These are phyloP conservation scores for Chrysotoxum bicinctum DNA, from an alignment of 2,888 invertebrate species.

Conservation along the genomic window DNA sequence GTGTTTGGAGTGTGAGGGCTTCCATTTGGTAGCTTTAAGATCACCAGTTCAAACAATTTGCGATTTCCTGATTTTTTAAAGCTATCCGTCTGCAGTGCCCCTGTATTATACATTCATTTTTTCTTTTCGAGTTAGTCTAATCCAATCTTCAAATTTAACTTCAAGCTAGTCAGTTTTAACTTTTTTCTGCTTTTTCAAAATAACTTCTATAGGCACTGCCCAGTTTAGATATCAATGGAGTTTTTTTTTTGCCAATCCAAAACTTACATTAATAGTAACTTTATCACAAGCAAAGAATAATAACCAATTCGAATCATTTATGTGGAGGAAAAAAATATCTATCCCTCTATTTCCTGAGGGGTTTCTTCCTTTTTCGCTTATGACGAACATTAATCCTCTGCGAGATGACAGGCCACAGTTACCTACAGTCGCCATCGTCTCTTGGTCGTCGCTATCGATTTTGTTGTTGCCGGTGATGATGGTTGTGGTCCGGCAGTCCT, in stretches of 20 bases:
- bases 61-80: too few species aligned
- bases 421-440: constrained; percentile 11
- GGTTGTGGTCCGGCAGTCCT: neutral
- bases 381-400: constrained; percentile 62
- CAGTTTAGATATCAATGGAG: neutral
- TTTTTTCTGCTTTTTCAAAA: too few species aligned
- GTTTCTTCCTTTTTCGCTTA: constrained; percentile 33
- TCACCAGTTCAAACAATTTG: too few species aligned
- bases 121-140: too few species aligned
- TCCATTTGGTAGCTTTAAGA: too few species aligned
- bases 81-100: too few species aligned
- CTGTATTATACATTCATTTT: too few species aligned
- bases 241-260: neutral
- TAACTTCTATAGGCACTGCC: too few species aligned
- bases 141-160: too few species aligned
- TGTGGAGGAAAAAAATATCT: neutral
- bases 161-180: too few species aligned
- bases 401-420: constrained; percentile 66
- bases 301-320: constrained; percentile 1
- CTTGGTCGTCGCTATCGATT: neutral
- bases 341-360: neutral
- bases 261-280: neutral
- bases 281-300: neutral
- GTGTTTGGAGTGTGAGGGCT: too few species aligned
- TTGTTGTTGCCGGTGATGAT: constrained; percentile 1